A percentile compares a stretch with the other conserved stretches of the same genome.
Evolutionary conservation across 2,113 vertebrate species (phyloP).

Genomic region (Psittacula cyanocephala): DNA sequence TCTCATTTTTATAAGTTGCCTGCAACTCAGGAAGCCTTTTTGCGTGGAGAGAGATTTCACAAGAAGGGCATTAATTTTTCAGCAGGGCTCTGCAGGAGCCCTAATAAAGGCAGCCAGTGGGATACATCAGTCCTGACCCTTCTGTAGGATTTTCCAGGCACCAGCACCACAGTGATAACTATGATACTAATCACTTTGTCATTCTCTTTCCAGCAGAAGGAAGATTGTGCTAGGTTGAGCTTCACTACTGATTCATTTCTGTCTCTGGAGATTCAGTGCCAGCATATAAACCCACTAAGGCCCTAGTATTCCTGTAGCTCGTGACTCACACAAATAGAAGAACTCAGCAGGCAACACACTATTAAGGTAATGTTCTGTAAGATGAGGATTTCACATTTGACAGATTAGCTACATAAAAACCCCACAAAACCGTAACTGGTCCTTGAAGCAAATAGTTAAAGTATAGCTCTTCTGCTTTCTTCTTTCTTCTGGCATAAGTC

Average conservation of each 20-base stretch:
- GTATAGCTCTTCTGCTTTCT: not conserved
- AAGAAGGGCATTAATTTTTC: not conserved
- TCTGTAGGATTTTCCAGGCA: not conserved
- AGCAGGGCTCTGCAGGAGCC: not conserved
- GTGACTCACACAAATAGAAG: not conserved
- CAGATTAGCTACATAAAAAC: not conserved
- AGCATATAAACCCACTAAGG: not conserved
- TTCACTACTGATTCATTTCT: not conserved
- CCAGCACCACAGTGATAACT: not conserved
- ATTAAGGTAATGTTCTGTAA: not conserved
- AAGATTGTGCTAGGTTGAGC: not conserved
- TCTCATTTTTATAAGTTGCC: not conserved
- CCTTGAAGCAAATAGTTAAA: not conserved
- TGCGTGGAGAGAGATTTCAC: not conserved
- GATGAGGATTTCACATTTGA: not conserved
- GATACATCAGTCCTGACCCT: not conserved
- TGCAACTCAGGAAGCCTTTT: not conserved
- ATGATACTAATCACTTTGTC: not conserved
- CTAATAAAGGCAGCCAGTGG: not conserved
- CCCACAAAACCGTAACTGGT: not conserved
- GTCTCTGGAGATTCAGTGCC: not conserved
- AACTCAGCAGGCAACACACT: not conserved
- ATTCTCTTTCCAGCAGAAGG: not conserved
- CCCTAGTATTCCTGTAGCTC: not conserved
- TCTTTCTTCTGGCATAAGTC: not conserved